Evolutionary conservation across 2,113 vertebrate genomes (phyloP), one percentile per base, ranked within the genome.

Genomic region (Onychostruthus taczanowskii): DNA sequence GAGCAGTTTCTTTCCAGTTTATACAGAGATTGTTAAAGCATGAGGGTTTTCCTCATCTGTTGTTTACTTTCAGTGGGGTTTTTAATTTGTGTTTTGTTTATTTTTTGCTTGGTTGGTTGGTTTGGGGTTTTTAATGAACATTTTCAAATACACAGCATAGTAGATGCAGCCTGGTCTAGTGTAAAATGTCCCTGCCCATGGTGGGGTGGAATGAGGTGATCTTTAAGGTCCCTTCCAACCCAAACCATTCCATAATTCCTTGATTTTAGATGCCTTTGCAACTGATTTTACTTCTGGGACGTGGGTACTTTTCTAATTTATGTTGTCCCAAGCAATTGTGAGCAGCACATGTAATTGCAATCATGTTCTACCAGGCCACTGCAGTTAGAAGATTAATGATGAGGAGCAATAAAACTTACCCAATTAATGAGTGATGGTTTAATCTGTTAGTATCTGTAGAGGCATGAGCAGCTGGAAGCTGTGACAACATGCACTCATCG

Each of bases 311-410:
- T 14, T 70, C 50, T 9, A 26, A 63, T 46, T 62, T 37, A 3
- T 0, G 0, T 17, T 49, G 16, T 28, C 16, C 28, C 47, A 58
- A 41, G 26, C 37, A 44, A 16, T 9, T 22, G 5, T 68, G 17
- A 61, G n/a, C 13, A 63, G 39, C 59, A 11, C 8, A 1, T 30
- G 11, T 3, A 9, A 50, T 13, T 73, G 11, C 39, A 72, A 3
- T 16, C 26, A 3, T 13, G 18, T n/a, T 20, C 26, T 13, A 14
- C 4, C 13, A 66, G 31, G 15, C 35, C n/a, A 41, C 30, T 39
- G 53, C 18, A 22, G 33, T 26, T 43, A 70, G 79, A 87, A 84
- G 52, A 61, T n/a, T 6, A 53, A 37, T 1, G 1, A 27, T 27
- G 9, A 72, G 20, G 11, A 59, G 8, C 35, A 82, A 58, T 52